phyloP scores from a whole-genome alignment of 2,113 vertebrate species.

The Atrichornis clamosus region DNA sequence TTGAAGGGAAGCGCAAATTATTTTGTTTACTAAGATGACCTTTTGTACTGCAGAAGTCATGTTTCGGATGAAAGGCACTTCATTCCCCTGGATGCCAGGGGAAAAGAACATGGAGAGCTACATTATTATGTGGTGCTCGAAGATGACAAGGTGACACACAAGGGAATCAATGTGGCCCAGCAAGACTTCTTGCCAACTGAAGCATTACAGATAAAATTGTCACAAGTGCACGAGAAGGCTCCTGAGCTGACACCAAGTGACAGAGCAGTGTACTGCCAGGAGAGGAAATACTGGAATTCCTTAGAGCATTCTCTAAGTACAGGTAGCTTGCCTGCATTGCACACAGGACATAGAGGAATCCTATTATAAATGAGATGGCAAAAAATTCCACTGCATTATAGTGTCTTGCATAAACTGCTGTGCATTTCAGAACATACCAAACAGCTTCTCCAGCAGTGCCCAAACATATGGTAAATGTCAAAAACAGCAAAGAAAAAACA shows the following conservation, averaged over 20 bases:
- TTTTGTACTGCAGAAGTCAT: background rate
- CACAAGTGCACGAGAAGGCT: background rate
- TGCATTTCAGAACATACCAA: background rate
- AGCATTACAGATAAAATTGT: constrained; percentile 3
- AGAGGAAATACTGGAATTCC: background rate
- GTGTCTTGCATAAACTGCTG: background rate
- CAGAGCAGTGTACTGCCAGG: background rate
- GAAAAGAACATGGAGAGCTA: background rate
- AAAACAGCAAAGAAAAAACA: background rate
- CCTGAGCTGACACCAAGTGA: background rate
- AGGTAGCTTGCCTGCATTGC: background rate
- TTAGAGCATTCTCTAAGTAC: background rate
- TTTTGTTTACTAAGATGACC: background rate
- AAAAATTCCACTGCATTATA: background rate
- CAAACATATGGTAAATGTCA: background rate
- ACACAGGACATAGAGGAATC: background rate
- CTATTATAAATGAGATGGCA: background rate
- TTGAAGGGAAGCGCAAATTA: background rate
- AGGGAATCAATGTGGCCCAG: background rate
- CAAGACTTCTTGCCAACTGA: background rate
- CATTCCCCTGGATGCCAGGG: background rate
- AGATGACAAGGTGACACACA: background rate
- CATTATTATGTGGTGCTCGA: background rate
- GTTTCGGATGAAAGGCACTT: background rate
- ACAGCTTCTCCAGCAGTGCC: background rate